phyloP scores from a whole-genome alignment of 1,140 invertebrate species.

The Ptiloglossa arizonensis region DNA sequence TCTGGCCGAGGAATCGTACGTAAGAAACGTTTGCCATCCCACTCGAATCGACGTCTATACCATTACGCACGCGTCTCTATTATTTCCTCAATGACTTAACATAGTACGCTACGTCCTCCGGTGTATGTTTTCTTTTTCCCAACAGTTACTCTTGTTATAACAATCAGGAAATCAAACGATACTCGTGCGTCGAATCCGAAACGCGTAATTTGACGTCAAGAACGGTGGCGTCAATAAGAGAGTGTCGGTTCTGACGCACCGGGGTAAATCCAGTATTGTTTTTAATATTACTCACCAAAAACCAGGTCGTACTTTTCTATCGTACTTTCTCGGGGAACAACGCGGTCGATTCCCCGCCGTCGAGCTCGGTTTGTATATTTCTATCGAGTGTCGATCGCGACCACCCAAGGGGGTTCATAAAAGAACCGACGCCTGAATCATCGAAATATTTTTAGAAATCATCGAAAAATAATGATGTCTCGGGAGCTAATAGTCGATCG shows the following conservation, averaged over 20 bases:
- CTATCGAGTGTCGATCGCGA: constrained; percentile 30
- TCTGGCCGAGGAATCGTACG: too few species aligned
- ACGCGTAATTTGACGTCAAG: constrained; percentile 29
- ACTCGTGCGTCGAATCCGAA: not conserved
- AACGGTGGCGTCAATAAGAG: constrained; percentile 47
- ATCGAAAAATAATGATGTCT: constrained; percentile 16
- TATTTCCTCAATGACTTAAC: not conserved
- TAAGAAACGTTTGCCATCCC: not conserved
- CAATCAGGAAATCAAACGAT: not conserved
- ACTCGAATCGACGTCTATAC: not conserved
- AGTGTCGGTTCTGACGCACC: constrained; percentile 37
- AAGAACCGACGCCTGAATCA: constrained; percentile 39
- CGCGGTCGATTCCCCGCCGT: too few species aligned
- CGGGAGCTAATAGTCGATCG: not conserved
- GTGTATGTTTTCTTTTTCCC: not conserved
- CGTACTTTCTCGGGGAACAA: not conserved
- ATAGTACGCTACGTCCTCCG: not conserved
- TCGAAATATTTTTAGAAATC: constrained; percentile 46
- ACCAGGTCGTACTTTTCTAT: not conserved
- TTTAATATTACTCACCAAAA: constrained; percentile 48
- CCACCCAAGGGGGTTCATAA: not conserved
- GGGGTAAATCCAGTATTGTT: constrained; percentile 42
- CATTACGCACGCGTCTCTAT: not conserved
- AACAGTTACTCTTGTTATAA: not conserved
- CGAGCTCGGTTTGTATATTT: constrained; percentile 37